These are phyloP conservation scores for Heterochromis multidens DNA, from an alignment of 2,113 vertebrate genomes.

Conservation along the genomic window DNA sequence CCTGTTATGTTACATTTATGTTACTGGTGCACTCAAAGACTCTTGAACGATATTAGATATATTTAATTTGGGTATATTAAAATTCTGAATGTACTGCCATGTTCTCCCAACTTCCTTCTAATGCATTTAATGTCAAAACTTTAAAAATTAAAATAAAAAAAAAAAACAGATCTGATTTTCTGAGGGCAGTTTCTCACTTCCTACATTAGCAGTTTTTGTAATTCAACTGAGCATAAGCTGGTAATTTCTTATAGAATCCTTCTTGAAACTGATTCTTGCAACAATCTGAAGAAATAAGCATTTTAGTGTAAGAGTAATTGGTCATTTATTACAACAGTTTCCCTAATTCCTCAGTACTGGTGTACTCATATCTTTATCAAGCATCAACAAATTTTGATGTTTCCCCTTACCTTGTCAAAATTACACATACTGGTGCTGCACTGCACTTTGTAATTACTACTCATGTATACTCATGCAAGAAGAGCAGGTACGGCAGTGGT, in stretches of 20 bases:
- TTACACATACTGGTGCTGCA: not conserved
- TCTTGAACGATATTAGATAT: not conserved
- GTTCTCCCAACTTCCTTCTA: not conserved
- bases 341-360: too few species aligned
- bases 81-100: not conserved
- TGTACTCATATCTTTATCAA: too few species aligned
- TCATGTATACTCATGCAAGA: not conserved
- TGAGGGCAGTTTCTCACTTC: too few species aligned
- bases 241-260: too few species aligned
- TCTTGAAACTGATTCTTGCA: too few species aligned
- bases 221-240: too few species aligned
- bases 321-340: too few species aligned
- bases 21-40: fast-evolving
- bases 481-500: not conserved
- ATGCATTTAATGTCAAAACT: not conserved
- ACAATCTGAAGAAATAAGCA: too few species aligned
- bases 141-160: too few species aligned
- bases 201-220: too few species aligned
- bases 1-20: not conserved
- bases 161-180: too few species aligned
- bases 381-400: not conserved
- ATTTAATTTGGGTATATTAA: not conserved
- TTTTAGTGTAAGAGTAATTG: too few species aligned
- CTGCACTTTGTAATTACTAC: not conserved
- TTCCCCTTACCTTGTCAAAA: not conserved